Evolutionary conservation across 1,140 invertebrate species (phyloP), one percentile per base, ranked within the genome.

Genomic region (Pomacea maculata): DNA sequence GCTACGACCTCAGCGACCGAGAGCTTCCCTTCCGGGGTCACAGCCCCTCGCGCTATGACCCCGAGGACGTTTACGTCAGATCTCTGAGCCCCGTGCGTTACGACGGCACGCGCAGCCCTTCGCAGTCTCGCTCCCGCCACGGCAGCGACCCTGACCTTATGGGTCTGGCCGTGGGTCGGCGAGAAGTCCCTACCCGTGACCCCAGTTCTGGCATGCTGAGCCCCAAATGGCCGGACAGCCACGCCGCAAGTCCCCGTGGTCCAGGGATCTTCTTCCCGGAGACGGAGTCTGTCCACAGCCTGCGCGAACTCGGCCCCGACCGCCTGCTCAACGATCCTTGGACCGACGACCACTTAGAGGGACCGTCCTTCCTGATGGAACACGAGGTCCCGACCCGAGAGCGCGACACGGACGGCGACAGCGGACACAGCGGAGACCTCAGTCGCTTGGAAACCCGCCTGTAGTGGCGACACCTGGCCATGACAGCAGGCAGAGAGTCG

Each of bases 121-220:
- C 86, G 6, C 57, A 61, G 57, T 79, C 82, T 65, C 80, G 86
- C 45, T 88, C 87, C 5, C 64, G 87, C 8, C 86, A 88, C 34
- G 89, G 89, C 19, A 87, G 87, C 70, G 89, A 90, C 67, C 75
- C 85, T n/a, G 89, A 90, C 45, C 72, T 89, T 7, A 71, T 88
- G 54, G 88, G 85, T 8, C 83, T 88, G 61, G 86, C 82, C 57
- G 85, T 85, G 7, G 84, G 84, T 11, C 87, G 83, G 63, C 81
- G 86, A 25, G 88, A 89, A 75, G 81, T 87, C 17, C 83, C 83
- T 5, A 84, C 84, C n/a, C 78, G 84, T 29, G 84, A 85, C 64
- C 52, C 72, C 34, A 80, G 83, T 21, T 80, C 75, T 19, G 74
- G 83, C 7, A 83, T 87, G 76, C 72, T 89, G 21, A 90, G 89